Base-by-base conservation (phyloP, 1,140 invertebrate species). In the Cyclina sinensis region DNA sequence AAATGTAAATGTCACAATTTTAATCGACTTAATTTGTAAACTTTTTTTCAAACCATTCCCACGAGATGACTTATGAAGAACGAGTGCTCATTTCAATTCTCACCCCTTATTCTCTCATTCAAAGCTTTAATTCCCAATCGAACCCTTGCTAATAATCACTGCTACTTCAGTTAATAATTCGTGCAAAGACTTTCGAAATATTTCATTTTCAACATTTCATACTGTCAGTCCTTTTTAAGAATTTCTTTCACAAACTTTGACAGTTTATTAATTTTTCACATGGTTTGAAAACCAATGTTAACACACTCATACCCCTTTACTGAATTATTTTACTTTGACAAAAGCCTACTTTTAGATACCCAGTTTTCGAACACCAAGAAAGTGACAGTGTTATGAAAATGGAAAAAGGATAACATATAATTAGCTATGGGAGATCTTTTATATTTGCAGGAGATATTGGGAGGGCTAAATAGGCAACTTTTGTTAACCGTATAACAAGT, bases 191-290 rank as follows among this genome's bases (percentile, higher is more conserved):
- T 54, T 78, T 78, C 46, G 27, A 78, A 35, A 35, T 51, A 74
- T 74, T 74, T 74, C 16, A 74, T 43, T 74, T 74, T 5, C 70
- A 43, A 74, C 48, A 74, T 74, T 74, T 74, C 39, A 39, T 43
- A 78, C 54, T 78, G 74, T 54, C 74, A 54, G 27, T 37, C 27
- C 39, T 78, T 12, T 46, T 78, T 78, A 78, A 16, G 7, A 51
- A 57, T 54, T 35, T 37, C 43, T 48, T 27, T 78, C 46, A 27
- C 21, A 78, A 18, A 51, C 46, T 78, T 54, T 78, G 74, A 78
- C 74, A 78, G 74, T 78, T 78, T 78, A 78, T 78, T 78, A 78
- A 78, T 78, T 78, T 78, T 78, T 78, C 74, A 48, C 74, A 78
- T 78, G 43, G 54, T 78, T 78, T 78, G 74, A 51, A 78, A 51